These are phyloP conservation scores for Salarias fasciatus DNA, from an alignment of 2,797 vertebrate genomes.

Conservation along the genomic window DNA sequence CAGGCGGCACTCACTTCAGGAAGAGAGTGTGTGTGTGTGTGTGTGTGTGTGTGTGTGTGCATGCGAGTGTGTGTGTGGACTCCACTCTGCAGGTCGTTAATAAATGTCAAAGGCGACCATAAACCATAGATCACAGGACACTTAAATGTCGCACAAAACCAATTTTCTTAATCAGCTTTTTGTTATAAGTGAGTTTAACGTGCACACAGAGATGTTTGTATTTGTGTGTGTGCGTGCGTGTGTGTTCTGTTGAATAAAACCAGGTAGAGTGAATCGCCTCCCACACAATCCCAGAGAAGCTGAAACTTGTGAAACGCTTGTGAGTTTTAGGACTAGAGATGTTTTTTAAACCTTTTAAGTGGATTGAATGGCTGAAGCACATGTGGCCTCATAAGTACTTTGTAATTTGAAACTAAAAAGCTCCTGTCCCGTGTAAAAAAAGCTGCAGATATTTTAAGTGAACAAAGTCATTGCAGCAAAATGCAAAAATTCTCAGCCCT, in stretches of 20 bases:
- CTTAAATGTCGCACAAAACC: conserved; percentile 25
- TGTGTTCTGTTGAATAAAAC: background rate
- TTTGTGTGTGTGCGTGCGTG: background rate
- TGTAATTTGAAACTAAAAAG: too few species aligned
- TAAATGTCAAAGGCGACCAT: conserved; percentile 31
- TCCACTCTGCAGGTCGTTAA: conserved; percentile 32
- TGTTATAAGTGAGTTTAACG: background rate
- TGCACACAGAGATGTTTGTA: background rate
- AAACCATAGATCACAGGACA: conserved; percentile 22
- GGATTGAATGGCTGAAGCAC: background rate
- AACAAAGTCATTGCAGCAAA: too few species aligned
- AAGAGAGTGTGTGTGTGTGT: background rate
- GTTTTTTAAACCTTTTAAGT: background rate
- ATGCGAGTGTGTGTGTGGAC: conserved; percentile 6
- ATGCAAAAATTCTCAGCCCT: too few species aligned
- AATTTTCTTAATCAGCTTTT: conserved; percentile 20
- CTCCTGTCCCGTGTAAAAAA: background rate
- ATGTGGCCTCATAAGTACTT: background rate
- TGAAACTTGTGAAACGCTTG: background rate
- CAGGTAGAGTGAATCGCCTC: background rate
- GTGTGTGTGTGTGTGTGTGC: background rate
- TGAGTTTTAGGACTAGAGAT: too few species aligned
- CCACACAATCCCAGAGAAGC: background rate
- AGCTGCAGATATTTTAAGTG: too few species aligned
- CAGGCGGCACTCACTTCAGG: conserved; percentile 1